These are phyloP conservation scores for Potorous gilbertii DNA, from an alignment of 2,797 vertebrate genomes.

Conservation along the genomic window DNA sequence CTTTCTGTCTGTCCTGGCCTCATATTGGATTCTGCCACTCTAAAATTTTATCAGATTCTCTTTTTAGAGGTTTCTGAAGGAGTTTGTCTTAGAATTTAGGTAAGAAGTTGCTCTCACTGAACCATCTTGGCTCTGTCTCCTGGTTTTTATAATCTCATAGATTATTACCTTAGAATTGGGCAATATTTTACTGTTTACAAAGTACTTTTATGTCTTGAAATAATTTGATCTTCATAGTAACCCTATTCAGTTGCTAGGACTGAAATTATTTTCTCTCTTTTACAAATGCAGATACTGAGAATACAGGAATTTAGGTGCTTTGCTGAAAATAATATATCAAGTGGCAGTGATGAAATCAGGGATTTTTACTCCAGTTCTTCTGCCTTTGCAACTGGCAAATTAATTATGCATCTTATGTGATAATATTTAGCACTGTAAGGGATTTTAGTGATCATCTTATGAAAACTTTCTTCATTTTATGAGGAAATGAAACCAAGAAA, in stretches of 20 bases:
- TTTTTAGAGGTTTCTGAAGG: too few relatives aligned
- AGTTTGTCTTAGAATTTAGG: too few relatives aligned
- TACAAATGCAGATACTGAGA: not conserved
- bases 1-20: too few relatives aligned
- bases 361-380: not conserved
- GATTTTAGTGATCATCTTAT: not conserved
- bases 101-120: too few relatives aligned
- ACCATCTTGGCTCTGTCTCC: not conserved
- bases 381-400: not conserved
- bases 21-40: too few relatives aligned
- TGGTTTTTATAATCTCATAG: not conserved
- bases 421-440: not conserved
- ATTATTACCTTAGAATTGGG: not conserved
- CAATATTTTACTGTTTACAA: not conserved
- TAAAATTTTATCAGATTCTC: too few relatives aligned
- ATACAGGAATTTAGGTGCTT: not conserved
- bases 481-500: not conserved
- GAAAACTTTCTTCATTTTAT: not conserved
- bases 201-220: not conserved
- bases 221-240: not conserved
- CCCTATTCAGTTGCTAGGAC: not conserved
- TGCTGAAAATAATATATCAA: not conserved
- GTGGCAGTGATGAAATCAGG: not conserved
- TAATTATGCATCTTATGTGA: not conserved
- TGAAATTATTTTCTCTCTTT: not conserved